Base-by-base conservation (phyloP, 2,113 vertebrate genomes). In the Atlantisia rogersi region DNA sequence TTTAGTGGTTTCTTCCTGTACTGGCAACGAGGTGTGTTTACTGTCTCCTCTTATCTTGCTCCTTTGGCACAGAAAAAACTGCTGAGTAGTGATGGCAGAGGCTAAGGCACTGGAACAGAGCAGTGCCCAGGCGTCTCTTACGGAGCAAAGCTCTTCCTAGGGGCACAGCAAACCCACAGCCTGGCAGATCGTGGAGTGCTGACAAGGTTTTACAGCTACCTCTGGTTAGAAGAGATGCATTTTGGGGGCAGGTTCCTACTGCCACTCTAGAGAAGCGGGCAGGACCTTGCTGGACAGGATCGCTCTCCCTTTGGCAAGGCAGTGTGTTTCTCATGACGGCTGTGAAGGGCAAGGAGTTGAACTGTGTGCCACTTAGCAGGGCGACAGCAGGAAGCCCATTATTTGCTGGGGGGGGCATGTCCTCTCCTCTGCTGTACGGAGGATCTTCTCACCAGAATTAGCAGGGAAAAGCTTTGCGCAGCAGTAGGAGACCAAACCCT, bases 261-360 rank as follows among this genome's bases (percentile, higher is more conserved):
- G 15, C 81, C 29, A 17, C 7, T 28, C 14, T 8, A 12, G 73
- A 48, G 62, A 53, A 32, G 50, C 0, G 5, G 50, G 56, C 31
- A 44, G 71, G 44, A 74, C 8, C 17, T 4, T 17, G 19, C 1
- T 31, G 50, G 73, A 16, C 15, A 24, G 50, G 67, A 75, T 50
- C 32, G 1, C 29, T 31, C 53, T 62, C 70, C 76, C 44, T 16
- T 13, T 8, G 64, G 40, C 59, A 44, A 32, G 35, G 55, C 59
- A 58, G 67, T 1, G 0, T 46, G 44, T 14, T 52, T 16, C 65
- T 53, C 2, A 0, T 6, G n/a, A 28, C 0, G 9, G 55, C 71
- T 29, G 60, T 3, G 32, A 78, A 68, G 65, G 68, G 32, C 70
- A 32, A 16, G 60, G 75, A 59, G 39, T 4, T 35, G 67, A 63